phyloP scores from a whole-genome alignment of 1,140 invertebrate species.

The Harlomillsia oculata region DNA sequence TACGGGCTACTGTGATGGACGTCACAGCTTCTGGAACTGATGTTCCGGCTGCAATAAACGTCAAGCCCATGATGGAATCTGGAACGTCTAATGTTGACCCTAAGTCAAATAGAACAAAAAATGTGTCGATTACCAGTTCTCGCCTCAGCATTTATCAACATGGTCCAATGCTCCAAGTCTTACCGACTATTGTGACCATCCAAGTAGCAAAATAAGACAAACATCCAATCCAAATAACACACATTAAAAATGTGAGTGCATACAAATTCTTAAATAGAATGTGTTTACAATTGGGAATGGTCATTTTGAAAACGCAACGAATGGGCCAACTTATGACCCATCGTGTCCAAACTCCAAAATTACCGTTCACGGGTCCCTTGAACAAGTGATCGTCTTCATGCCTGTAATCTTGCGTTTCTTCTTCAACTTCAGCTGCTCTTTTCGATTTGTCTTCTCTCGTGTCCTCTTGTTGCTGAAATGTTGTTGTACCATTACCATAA shows the following conservation, averaged over 20 bases:
- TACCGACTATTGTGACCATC: conserved; percentile 83
- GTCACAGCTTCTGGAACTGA: conserved; percentile 81
- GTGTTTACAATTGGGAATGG: conserved; percentile 65
- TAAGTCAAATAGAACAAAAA: not conserved
- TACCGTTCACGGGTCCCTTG: not conserved
- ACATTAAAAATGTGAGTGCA: conserved; percentile 69
- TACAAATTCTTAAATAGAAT: conserved; percentile 68
- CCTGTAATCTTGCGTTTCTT: too few relatives aligned
- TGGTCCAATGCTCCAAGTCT: not conserved
- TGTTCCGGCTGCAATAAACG: conserved; percentile 36
- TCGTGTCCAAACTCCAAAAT: conserved; percentile 42
- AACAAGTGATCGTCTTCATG: too few relatives aligned
- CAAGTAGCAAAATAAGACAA: conserved; percentile 81
- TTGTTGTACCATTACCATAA: too few relatives aligned
- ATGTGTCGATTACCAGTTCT: not conserved
- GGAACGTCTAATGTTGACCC: too few relatives aligned
- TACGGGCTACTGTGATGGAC: conserved; percentile 65
- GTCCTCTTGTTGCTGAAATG: too few relatives aligned
- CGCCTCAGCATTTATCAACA: not conserved
- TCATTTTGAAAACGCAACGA: conserved; percentile 55
- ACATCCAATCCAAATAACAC: conserved; percentile 76
- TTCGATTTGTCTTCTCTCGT: too few relatives aligned
- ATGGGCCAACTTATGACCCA: conserved; percentile 73
- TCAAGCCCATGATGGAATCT: conserved; percentile 53
- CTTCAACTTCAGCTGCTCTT: too few relatives aligned